A percentile compares a stretch with the other conserved stretches of the same genome.
Evolutionary conservation across 2,888 invertebrate genomes (phyloP).

Genomic region (Corythucha ciliata): DNA sequence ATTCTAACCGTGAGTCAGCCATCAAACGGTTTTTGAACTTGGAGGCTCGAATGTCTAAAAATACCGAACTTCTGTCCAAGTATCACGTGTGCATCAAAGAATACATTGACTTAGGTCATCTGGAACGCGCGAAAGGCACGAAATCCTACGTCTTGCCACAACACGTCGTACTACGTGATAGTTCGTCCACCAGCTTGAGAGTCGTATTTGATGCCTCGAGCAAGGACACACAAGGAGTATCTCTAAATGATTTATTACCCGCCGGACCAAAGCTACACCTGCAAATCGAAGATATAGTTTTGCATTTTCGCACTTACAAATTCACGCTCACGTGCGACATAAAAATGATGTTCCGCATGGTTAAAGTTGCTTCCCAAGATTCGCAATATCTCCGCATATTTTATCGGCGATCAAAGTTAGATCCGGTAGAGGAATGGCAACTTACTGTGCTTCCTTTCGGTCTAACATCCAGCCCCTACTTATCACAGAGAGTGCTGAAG

Average conservation of each 20-base stretch:
- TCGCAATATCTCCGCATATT: conserved; percentile 32
- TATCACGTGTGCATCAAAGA: no score
- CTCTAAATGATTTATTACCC: conserved; percentile 18
- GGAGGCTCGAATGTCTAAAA: no score
- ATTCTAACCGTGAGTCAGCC: no score
- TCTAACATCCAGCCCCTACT: conserved; percentile 28
- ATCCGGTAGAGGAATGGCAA: conserved; percentile 18
- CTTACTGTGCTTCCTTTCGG: conserved; percentile 32
- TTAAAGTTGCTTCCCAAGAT: conserved; percentile 25
- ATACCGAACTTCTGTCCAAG: no score
- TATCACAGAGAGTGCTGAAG: conserved; percentile 27
- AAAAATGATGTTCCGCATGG: conserved; percentile 12
- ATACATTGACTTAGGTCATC: no score
- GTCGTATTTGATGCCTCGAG: conserved; percentile 35
- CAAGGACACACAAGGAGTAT: conserved; percentile 7
- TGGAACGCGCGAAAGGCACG: no score
- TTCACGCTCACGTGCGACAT: conserved; percentile 7
- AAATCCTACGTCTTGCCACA: no score
- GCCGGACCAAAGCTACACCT: conserved; percentile 39
- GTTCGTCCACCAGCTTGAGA: conserved; percentile 36
- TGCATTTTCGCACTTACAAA: neutral
- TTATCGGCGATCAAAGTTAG: conserved; percentile 28
- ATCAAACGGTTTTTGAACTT: no score
- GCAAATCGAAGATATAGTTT: conserved; percentile 35
- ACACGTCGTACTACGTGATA: no score